Percentiles rank a stretch among this genome's conserved stretches.
Evolutionary conservation across 2,888 invertebrate genomes (phyloP).

Genomic region (Prionchulus punctatus): DNA sequence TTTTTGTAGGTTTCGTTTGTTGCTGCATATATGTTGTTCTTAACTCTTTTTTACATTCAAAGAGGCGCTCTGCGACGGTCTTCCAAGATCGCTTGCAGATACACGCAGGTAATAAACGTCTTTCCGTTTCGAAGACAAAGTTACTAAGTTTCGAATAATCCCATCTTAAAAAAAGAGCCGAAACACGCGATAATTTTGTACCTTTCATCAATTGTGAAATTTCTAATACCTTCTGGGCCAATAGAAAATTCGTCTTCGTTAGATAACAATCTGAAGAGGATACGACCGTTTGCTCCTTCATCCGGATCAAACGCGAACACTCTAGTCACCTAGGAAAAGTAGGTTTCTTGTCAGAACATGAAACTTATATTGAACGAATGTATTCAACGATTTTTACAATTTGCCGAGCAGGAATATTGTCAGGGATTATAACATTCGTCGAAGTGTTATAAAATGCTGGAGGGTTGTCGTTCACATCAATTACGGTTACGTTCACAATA

Average conservation of each 20-base stretch:
- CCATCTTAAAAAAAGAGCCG: slow-evolving; percentile 1
- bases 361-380: too few relatives aligned
- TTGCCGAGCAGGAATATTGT: not conserved
- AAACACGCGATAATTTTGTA: too few relatives aligned
- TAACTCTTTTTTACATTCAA: not conserved
- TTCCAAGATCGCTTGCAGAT: not conserved
- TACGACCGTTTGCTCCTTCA: not conserved
- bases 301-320: slow-evolving; percentile 3
- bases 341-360: too few relatives aligned
- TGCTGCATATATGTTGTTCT: too few relatives aligned
- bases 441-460: not conserved
- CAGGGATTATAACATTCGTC: not conserved
- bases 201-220: too few relatives aligned
- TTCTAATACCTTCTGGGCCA: not conserved
- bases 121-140: not conserved
- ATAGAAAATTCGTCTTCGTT: not conserved
- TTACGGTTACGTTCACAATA: slow-evolving; percentile 1
- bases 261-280: not conserved
- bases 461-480: slow-evolving; percentile 7
- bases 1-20: too few relatives aligned
- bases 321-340: not conserved
- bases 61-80: not conserved
- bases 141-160: not conserved
- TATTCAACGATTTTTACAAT: not conserved
- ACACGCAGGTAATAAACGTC: not conserved